phyloP scores from a whole-genome alignment of 2,888 invertebrate species.

The Cephus runcator region DNA sequence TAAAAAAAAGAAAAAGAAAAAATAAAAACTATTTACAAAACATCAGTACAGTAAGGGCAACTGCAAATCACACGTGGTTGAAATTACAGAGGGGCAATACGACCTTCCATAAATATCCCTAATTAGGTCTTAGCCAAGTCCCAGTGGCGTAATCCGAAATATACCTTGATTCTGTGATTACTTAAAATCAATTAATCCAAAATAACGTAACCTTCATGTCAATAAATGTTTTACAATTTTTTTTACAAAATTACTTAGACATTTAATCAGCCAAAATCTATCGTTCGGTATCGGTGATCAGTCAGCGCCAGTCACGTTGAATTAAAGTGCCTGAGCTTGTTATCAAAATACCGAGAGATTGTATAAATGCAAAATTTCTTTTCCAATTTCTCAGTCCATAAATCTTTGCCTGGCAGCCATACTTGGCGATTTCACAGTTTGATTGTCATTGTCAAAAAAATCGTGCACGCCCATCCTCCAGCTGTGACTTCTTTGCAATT shows the following conservation, averaged over 20 bases:
- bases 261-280: background rate
- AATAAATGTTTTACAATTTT: background rate
- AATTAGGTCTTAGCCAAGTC: background rate
- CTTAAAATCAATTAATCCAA: background rate
- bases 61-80: constrained; percentile 8
- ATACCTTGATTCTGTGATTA: background rate
- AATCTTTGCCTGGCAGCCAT: constrained; percentile 16
- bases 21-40: constrained; percentile 7
- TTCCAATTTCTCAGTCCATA: background rate
- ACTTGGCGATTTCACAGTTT: background rate
- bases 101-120: constrained; percentile 5
- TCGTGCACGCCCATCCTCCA: background rate
- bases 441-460: background rate
- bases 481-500: background rate
- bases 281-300: background rate
- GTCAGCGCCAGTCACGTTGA: background rate
- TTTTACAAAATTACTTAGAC: background rate
- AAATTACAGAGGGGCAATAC: background rate
- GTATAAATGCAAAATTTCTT: background rate
- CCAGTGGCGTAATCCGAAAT: background rate
- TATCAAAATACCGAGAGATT: background rate
- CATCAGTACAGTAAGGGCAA: background rate
- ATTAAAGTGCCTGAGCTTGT: background rate
- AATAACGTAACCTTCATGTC: background rate
- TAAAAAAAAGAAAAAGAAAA: constrained; percentile 5